Evolutionary conservation across 1,140 invertebrate species (phyloP).

Genomic region (Drosophila sucinea): DNA sequence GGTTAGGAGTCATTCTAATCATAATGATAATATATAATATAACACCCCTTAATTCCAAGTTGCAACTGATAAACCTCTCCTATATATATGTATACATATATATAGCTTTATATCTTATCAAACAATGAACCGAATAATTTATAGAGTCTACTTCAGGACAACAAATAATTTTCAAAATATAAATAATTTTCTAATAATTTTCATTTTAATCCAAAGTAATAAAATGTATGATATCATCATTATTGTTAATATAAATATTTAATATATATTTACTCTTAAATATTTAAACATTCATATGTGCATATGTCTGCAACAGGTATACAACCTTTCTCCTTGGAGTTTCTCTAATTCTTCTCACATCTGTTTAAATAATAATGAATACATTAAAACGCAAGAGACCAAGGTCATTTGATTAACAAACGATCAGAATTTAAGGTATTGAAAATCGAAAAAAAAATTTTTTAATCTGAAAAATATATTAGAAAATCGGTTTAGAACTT

Average conservation of each 20-base stretch:
- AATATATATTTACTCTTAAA: background rate
- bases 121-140: background rate
- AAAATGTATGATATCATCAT: background rate
- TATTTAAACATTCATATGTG: background rate
- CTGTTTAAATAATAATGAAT: background rate
- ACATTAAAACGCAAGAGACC: background rate
- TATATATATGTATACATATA: background rate
- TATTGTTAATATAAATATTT: background rate
- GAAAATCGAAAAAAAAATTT: background rate
- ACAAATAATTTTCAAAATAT: too few species aligned
- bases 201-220: too few species aligned
- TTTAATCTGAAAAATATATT: background rate
- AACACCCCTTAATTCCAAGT: too few species aligned
- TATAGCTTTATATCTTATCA: slow-evolving; percentile 4
- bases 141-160: background rate
- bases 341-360: background rate
- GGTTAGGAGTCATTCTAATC: too few species aligned
- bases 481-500: too few species aligned
- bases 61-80: too few species aligned
- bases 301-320: background rate
- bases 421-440: background rate
- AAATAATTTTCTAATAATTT: too few species aligned
- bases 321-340: background rate
- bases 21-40: too few species aligned
- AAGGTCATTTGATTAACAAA: background rate